These are phyloP conservation scores for Stomatorhinus walkeri DNA, from an alignment of 2,797 vertebrate species.

Conservation along the genomic window DNA sequence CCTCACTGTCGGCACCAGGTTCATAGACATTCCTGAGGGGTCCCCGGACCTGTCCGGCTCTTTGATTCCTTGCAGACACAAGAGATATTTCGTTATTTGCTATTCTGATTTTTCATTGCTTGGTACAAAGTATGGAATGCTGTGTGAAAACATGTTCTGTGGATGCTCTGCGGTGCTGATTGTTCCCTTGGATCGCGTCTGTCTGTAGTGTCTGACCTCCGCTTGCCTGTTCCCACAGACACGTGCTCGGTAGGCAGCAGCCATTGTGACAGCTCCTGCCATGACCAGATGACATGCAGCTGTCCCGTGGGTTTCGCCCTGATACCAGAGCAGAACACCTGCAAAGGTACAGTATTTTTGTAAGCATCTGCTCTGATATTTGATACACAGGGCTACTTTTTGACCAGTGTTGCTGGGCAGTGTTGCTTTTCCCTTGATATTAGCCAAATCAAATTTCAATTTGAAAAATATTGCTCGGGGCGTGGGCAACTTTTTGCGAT, in stretches of 20 bases:
- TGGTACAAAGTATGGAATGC: background rate
- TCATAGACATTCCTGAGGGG: background rate
- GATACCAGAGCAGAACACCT: constrained; percentile 65
- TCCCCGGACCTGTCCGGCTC: background rate
- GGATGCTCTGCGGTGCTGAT: background rate
- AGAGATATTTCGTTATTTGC: background rate
- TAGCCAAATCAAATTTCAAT: background rate
- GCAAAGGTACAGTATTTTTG: constrained; percentile 57
- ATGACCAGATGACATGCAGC: constrained; percentile 68
- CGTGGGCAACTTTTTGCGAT: background rate
- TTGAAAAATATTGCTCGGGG: background rate
- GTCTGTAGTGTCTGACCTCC: background rate
- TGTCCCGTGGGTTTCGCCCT: constrained; percentile 74
- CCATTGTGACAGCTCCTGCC: constrained; percentile 70
- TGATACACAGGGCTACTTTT: background rate
- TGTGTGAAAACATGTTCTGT: background rate
- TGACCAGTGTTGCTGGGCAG: background rate
- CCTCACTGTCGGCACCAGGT: background rate
- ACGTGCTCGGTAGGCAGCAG: constrained; percentile 69
- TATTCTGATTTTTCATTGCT: background rate
- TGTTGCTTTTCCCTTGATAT: background rate
- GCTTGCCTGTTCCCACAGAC: constrained; percentile 46
- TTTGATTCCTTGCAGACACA: background rate
- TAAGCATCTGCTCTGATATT: background rate
- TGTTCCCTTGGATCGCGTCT: background rate